Percentiles rank a stretch among this genome's conserved stretches.
phyloP scores from a whole-genome alignment of 2,113 vertebrate species.

The Eulemur rufifrons region DNA sequence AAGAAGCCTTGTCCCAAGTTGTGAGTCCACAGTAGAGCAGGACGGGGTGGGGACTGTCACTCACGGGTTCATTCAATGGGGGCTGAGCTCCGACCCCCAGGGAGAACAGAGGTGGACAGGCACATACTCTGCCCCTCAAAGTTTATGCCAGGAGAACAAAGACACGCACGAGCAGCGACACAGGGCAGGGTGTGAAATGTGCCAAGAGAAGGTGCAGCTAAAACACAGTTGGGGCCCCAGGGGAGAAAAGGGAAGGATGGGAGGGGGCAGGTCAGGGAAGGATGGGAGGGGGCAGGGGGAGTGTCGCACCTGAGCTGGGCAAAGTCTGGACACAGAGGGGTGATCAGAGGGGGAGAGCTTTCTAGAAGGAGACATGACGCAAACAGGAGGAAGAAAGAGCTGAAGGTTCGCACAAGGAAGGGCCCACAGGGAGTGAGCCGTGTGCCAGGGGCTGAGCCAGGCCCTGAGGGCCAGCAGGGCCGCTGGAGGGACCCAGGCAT shows the following conservation, averaged over 20 bases:
- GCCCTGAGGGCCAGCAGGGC: neutral
- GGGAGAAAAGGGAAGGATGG: neutral
- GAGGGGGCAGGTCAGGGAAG: neutral
- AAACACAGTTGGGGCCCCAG: fast-evolving
- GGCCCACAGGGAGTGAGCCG: neutral
- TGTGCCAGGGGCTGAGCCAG: neutral
- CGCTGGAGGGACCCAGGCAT: neutral
- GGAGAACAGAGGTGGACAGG: fast-evolving
- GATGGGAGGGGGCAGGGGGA: neutral
- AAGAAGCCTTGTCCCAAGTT: neutral
- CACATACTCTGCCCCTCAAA: neutral
- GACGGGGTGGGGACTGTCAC: neutral
- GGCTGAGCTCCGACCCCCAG: neutral
- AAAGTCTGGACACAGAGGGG: neutral
- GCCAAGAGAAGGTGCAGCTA: neutral
- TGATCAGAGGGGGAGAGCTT: neutral
- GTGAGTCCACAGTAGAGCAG: neutral
- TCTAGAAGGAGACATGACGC: neutral
- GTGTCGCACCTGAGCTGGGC: neutral
- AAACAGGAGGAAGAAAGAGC: neutral
- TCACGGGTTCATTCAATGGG: neutral
- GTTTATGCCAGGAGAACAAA: neutral
- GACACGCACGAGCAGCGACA: fast-evolving
- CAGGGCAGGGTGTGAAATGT: neutral
- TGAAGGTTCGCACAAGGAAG: neutral